A percentile compares a stretch with the other conserved stretches of the same genome.
These are phyloP conservation scores for Pachymerium ferrugineum DNA, from an alignment of 2,888 invertebrate species.

Conservation along the genomic window DNA sequence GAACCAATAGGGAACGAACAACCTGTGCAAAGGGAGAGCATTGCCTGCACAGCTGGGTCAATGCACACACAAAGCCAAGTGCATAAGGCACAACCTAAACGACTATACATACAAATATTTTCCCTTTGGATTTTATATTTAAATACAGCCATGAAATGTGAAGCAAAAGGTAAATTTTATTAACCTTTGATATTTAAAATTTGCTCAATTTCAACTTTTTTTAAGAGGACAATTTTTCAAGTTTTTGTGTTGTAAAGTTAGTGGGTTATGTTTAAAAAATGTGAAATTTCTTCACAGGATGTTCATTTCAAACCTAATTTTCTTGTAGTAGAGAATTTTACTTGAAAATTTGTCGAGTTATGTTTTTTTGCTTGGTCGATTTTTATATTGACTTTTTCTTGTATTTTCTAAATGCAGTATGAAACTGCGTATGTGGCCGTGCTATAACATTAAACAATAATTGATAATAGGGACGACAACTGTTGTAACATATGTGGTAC, in stretches of 20 bases:
- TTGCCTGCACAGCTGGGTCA: conserved; percentile 8
- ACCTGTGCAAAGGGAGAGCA: conserved; percentile 1
- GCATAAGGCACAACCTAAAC: not conserved
- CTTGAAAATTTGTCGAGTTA: too few species aligned
- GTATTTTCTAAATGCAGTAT: not conserved
- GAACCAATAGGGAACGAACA: not conserved
- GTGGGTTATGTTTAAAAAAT: too few species aligned
- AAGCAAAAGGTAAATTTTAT: not conserved
- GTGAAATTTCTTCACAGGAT: too few species aligned
- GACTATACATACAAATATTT: not conserved
- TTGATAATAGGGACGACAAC: not conserved
- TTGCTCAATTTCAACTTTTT: too few species aligned
- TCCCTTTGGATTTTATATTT: not conserved
- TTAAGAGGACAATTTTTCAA: too few species aligned
- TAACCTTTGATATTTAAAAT: too few species aligned
- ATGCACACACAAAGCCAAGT: conserved; percentile 13
- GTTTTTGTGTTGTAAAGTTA: too few species aligned
- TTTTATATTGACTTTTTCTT: not conserved
- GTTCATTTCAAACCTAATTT: too few species aligned
- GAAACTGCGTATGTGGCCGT: too few species aligned
- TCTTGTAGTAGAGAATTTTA: too few species aligned
- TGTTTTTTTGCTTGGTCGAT: too few species aligned
- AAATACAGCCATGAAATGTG: not conserved
- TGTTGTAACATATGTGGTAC: not conserved
- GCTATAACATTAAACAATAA: not conserved